Evolutionary conservation across 2,888 invertebrate genomes (phyloP).

Genomic region (Papilio elwesi): DNA sequence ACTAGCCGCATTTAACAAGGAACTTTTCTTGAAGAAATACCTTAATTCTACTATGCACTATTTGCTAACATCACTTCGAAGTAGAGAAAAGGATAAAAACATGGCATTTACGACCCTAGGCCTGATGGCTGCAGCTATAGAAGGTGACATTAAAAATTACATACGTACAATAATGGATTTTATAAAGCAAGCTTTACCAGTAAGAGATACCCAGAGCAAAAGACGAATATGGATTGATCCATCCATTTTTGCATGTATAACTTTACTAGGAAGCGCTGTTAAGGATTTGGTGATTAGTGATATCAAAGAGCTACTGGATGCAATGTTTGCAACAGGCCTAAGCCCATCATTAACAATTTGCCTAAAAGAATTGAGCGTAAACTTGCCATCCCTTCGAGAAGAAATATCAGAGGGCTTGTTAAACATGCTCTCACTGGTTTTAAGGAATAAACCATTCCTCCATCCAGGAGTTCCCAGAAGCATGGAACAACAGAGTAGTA

Average conservation of each 20-base stretch:
- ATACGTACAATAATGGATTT: slow-evolving; percentile 94
- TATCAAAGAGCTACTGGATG: slow-evolving; percentile 93
- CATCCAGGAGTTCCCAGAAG: slow-evolving; percentile 92
- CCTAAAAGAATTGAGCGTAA: slow-evolving; percentile 93
- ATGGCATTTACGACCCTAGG: slow-evolving; percentile 96
- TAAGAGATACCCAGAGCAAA: slow-evolving; percentile 90
- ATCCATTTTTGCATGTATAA: slow-evolving; percentile 96
- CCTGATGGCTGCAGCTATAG: slow-evolving; percentile 94
- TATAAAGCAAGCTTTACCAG: slow-evolving; percentile 90
- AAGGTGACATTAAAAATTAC: slow-evolving; percentile 90
- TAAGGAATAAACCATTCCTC: slow-evolving; percentile 93
- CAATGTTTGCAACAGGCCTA: slow-evolving; percentile 96
- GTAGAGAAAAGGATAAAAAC: slow-evolving; percentile 93
- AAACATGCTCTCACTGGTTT: slow-evolving; percentile 94
- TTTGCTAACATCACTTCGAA: slow-evolving; percentile 89
- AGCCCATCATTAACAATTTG: slow-evolving; percentile 96
- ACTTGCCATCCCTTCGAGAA: slow-evolving; percentile 93
- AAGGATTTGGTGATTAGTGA: slow-evolving; percentile 90
- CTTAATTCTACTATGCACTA: slow-evolving; percentile 90
- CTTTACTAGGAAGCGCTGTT: slow-evolving; percentile 94
- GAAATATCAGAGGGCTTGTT: slow-evolving; percentile 97
- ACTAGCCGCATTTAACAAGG: slow-evolving; percentile 95
- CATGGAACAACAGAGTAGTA: slow-evolving; percentile 77
- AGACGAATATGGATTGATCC: slow-evolving; percentile 91
- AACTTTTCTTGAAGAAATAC: slow-evolving; percentile 90